Percentiles rank a stretch among this genome's conserved stretches.
phyloP scores from a whole-genome alignment of 2,888 invertebrate genomes.

The Drosophila atripex region DNA sequence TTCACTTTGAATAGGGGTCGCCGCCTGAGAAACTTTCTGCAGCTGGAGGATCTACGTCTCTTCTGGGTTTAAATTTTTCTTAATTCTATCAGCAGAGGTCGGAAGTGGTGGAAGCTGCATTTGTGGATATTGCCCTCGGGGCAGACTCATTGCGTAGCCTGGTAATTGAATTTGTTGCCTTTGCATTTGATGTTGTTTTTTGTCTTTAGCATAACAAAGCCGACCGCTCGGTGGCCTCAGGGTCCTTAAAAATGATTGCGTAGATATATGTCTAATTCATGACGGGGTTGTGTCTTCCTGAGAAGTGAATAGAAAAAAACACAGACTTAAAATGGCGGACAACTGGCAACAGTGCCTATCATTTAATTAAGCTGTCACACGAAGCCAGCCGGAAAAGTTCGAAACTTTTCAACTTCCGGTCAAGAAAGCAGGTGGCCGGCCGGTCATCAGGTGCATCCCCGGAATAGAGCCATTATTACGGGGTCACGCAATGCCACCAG shows the following conservation, averaged over 20 bases:
- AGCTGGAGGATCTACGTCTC: slow-evolving; percentile 11
- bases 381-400: slow-evolving; percentile 64
- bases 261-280: slow-evolving; percentile 52
- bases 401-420: slow-evolving; percentile 81
- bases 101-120: slow-evolving; percentile 49
- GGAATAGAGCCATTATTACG: slow-evolving; percentile 69
- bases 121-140: slow-evolving; percentile 47
- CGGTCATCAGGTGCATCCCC: slow-evolving; percentile 71
- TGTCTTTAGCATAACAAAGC: slow-evolving; percentile 62
- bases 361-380: slow-evolving; percentile 70
- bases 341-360: slow-evolving; percentile 47
- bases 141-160: slow-evolving; percentile 54
- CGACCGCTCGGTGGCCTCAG: slow-evolving; percentile 46
- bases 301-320: not conserved
- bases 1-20: slow-evolving; percentile 53
- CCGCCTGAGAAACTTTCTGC: slow-evolving; percentile 57
- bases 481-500: slow-evolving; percentile 61
- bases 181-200: slow-evolving; percentile 61
- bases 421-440: slow-evolving; percentile 76
- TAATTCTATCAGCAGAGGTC: slow-evolving; percentile 12
- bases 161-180: slow-evolving; percentile 74
- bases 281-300: slow-evolving; percentile 21
- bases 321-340: slow-evolving; percentile 45
- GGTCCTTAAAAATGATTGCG: slow-evolving; percentile 47
- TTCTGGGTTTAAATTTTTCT: not conserved